Percentiles rank a stretch among this genome's conserved stretches.
Evolutionary conservation across 2,113 vertebrate genomes (phyloP).

Genomic region (Podarcis muralis): DNA sequence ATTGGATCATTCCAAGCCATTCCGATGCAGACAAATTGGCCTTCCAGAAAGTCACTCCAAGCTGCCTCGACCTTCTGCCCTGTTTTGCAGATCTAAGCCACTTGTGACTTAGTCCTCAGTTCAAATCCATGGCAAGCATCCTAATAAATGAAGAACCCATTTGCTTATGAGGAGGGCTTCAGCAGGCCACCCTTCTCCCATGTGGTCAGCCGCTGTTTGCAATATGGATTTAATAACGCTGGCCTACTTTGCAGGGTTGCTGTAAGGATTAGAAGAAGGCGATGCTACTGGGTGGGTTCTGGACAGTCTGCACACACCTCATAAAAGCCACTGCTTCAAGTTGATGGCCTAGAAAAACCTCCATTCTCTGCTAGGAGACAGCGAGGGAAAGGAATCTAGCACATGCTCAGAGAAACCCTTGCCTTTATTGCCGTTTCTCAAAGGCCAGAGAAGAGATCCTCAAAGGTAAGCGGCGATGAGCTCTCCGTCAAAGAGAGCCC

Average conservation of each 20-base stretch:
- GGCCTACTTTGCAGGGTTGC: not conserved
- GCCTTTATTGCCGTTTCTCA: too few species aligned
- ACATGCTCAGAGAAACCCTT: not conserved
- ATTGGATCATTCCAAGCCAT: not conserved
- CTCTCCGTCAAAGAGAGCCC: too few species aligned
- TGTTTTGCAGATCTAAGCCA: not conserved
- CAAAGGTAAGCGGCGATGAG: accelerated
- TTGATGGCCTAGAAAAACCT: not conserved
- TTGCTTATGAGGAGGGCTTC: not conserved
- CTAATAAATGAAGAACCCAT: not conserved
- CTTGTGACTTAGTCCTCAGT: not conserved
- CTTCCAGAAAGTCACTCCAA: not conserved
- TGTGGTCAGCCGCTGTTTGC: not conserved
- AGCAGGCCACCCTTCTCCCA: too few species aligned
- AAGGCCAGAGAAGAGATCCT: not conserved
- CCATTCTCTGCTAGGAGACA: not conserved
- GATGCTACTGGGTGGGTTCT: too few species aligned
- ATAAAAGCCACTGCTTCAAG: not conserved
- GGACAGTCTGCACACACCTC: not conserved
- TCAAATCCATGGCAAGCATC: not conserved
- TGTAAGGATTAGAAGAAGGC: not conserved
- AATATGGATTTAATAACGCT: not conserved
- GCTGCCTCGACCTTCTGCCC: too few species aligned
- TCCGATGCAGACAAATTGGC: not conserved
- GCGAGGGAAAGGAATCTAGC: not conserved